Conservation (phyloP, 2,888 invertebrate genomes). For the Agonopterix arenella region DNA sequence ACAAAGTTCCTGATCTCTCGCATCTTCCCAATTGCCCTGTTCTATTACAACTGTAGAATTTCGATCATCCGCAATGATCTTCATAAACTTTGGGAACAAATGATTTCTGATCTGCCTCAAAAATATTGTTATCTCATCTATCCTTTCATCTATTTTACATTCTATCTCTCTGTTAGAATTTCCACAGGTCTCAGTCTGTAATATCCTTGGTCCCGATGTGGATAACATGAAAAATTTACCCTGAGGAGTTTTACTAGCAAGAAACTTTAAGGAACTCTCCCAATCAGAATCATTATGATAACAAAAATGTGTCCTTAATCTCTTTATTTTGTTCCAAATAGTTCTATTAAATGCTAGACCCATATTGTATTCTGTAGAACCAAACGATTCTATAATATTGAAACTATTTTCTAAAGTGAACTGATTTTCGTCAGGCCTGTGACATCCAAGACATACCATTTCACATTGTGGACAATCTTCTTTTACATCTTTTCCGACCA, state of each 20-base stretch:
- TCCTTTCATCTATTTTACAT: constrained; percentile 15
- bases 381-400: constrained; percentile 24
- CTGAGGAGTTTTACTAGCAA: constrained; percentile 18
- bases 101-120: constrained; percentile 11
- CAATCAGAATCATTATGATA: constrained; percentile 34
- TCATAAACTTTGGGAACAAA: constrained; percentile 21
- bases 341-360: constrained; percentile 36
- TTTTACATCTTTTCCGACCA: constrained; percentile 16
- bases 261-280: constrained; percentile 29
- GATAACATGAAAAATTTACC: constrained; percentile 21
- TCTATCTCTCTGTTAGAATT: background rate
- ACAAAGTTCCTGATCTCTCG: constrained; percentile 17
- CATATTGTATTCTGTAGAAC: constrained; percentile 14
- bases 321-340: constrained; percentile 32
- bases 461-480: constrained; percentile 29
- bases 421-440: constrained; percentile 13
- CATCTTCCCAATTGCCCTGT: constrained; percentile 14
- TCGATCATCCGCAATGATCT: background rate
- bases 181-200: constrained; percentile 23
- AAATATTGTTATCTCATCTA: constrained; percentile 18
- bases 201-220: constrained; percentile 29
- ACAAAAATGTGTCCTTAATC: constrained; percentile 26
- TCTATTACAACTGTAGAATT: background rate
- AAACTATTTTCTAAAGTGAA: constrained; percentile 14
- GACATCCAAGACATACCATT: constrained; percentile 31